Evolutionary conservation across 2,888 invertebrate genomes (phyloP), one percentile per base, ranked within the genome.

Genomic region (Exephanes ischioxanthus): DNA sequence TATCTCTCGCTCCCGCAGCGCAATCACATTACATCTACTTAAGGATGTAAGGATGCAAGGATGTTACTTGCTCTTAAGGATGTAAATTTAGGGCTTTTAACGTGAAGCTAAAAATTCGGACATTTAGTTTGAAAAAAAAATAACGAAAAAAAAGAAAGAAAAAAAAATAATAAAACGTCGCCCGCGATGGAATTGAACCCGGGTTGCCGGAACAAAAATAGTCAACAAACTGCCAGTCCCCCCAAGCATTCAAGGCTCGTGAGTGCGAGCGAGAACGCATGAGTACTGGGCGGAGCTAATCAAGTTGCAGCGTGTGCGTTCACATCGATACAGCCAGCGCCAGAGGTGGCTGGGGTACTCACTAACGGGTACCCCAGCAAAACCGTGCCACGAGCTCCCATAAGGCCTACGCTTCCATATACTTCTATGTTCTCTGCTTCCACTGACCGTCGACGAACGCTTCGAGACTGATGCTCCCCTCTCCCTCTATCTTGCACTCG

Each of bases 381-480:
- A 30, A 30, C 4, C 30, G 30, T 58, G 58, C 61, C 61, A 61
- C 30, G 11, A 9, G 9, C 2, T 61, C 30, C 16, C 30, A 61
- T 30, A 30, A 30, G 61, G 5, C 30, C 16, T 30, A 16, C 61
- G 61, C 61, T 30, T 61, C 30, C 61, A 30, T 61, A 22, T 30
- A 61, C 11, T 16, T 61, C 61, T 61, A 61, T 61, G 61, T 30
- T 61, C 61, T 26, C 61, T 61, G 61, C n/a, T 83, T 84, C 86
- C 85, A 85, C 14, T 72, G 76, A 71, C 86, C 80, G 45, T 82
- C 63, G 19, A 86, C 85, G 71, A 58, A 83, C 14, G 86, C 84
- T 83, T 82, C 85, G 72, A 86, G 80, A 0, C 76, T 48, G 19
- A 86, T 83, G 37, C 3, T 48, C 0, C 86, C 83, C 72, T 85